phyloP scores from a whole-genome alignment of 2,797 vertebrate species.

The Scolopax bukidnonensis region DNA sequence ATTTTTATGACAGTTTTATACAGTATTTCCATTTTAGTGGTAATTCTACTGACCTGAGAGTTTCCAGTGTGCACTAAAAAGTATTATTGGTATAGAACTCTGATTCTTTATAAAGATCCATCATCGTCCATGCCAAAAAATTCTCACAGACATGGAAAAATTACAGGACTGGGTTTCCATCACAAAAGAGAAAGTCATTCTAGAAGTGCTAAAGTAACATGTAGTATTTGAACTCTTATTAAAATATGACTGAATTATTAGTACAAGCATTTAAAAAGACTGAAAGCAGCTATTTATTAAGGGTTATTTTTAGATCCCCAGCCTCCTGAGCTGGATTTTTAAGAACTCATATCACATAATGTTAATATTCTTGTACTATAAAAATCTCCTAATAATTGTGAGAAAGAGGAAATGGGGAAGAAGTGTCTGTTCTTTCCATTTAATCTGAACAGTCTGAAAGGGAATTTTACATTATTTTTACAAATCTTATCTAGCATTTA shows the following conservation, averaged over 20 bases:
- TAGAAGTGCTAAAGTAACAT: neutral
- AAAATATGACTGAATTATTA: neutral
- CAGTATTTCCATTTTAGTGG: conserved; percentile 45
- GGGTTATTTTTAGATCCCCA: neutral
- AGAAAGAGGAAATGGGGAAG: neutral
- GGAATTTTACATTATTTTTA: neutral
- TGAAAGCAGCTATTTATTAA: neutral
- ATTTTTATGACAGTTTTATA: conserved; percentile 17
- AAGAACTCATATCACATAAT: neutral
- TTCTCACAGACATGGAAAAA: neutral
- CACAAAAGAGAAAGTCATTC: neutral
- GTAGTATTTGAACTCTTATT: neutral
- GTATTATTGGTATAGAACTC: conserved; percentile 7
- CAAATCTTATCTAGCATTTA: neutral
- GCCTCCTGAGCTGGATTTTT: neutral
- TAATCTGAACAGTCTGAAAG: neutral
- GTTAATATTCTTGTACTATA: neutral
- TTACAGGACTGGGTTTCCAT: neutral
- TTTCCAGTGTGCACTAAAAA: conserved; percentile 41
- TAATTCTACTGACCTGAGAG: conserved; percentile 17
- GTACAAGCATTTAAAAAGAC: neutral
- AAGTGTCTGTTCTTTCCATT: neutral
- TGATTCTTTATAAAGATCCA: conserved; percentile 35
- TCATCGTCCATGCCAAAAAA: neutral
- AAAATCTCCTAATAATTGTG: neutral